Conservation (phyloP, 2,113 vertebrate genomes). For the Colaptes auratus region DNA sequence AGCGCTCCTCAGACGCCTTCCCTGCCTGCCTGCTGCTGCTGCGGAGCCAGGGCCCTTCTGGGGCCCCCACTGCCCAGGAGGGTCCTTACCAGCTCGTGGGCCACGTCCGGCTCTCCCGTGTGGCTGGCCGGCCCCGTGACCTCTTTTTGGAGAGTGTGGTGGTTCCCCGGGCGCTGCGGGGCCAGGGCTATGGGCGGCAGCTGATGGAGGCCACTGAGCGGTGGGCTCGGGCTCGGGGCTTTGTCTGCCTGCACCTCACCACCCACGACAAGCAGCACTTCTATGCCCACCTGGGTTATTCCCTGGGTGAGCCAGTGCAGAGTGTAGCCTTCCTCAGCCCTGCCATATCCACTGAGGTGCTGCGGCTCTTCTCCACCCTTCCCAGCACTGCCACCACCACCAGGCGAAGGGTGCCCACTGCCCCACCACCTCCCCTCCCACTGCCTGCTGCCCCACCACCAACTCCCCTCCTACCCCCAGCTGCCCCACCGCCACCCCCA, state of each 20-base stretch:
- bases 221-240: conserved; percentile 82
- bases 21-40: conserved; percentile 88
- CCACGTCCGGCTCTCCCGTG: conserved; percentile 86
- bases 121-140: conserved; percentile 76
- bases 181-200: conserved; percentile 86
- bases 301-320: conserved; percentile 86
- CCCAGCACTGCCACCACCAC: background rate
- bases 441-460: background rate
- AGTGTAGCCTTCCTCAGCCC: conserved; percentile 81
- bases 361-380: conserved; percentile 77
- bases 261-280: conserved; percentile 94
- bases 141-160: conserved; percentile 94
- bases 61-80: background rate
- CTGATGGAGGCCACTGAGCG: conserved; percentile 89
- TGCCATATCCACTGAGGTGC: conserved; percentile 75
- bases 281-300: conserved; percentile 89
- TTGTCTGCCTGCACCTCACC: conserved; percentile 84
- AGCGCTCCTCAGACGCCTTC: conserved; percentile 87
- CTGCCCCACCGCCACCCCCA: background rate
- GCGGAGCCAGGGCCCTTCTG: background rate
- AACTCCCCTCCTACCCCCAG: background rate
- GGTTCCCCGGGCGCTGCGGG: conserved; percentile 82
- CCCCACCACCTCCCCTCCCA: background rate
- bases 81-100: conserved; percentile 78
- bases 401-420: background rate